These are phyloP conservation scores for Theocolax elegans DNA, from an alignment of 1,140 invertebrate genomes.

Conservation along the genomic window DNA sequence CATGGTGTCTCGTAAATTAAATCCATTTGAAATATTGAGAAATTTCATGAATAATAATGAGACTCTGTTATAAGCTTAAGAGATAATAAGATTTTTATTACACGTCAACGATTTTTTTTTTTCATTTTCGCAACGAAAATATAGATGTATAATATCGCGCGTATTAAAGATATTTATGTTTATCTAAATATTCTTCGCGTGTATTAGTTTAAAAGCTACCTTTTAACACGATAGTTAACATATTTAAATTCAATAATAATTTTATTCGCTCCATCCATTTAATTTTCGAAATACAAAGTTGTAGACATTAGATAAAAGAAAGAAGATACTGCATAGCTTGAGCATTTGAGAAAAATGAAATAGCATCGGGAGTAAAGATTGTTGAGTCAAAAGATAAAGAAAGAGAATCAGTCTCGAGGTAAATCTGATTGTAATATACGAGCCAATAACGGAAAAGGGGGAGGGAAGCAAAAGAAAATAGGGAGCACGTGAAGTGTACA, in stretches of 20 bases:
- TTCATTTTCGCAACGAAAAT: background rate
- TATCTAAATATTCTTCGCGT: constrained; percentile 17
- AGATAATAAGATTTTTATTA: constrained; percentile 31
- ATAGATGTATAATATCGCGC: too few relatives aligned
- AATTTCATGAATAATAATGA: constrained; percentile 40
- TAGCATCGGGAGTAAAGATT: too few relatives aligned
- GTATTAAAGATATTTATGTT: constrained; percentile 20
- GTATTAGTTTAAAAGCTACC: too few relatives aligned
- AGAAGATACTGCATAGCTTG: too few relatives aligned
- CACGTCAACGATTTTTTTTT: constrained; percentile 16
- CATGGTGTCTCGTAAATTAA: constrained; percentile 34
- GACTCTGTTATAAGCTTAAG: background rate
- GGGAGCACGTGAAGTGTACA: background rate
- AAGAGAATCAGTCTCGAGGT: background rate
- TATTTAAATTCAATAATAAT: too few relatives aligned
- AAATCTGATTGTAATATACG: constrained; percentile 35
- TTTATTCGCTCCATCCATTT: too few relatives aligned
- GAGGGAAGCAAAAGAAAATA: background rate
- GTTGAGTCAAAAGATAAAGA: too few relatives aligned
- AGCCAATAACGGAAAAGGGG: constrained; percentile 22
- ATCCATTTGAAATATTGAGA: constrained; percentile 35
- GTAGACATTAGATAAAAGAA: too few relatives aligned
- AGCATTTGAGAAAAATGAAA: too few relatives aligned
- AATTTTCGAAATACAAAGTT: too few relatives aligned
- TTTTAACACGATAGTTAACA: too few relatives aligned